A percentile compares a stretch with the other conserved stretches of the same genome.
Conservation (phyloP, 1,140 invertebrate species). For the Drosophila grimshawi region DNA sequence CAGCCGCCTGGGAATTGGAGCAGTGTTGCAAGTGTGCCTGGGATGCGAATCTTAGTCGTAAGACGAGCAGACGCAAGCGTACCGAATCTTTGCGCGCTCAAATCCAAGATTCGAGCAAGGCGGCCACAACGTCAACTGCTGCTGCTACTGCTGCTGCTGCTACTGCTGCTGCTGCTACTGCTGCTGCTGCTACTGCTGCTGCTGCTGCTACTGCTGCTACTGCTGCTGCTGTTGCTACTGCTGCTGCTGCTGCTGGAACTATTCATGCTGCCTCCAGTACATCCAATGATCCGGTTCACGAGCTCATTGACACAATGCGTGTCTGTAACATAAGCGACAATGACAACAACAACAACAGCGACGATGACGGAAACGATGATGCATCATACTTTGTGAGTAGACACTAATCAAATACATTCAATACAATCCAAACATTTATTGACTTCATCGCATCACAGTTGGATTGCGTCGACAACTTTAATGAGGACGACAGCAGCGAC, state of each 20-base stretch:
- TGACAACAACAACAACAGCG: conserved; percentile 11
- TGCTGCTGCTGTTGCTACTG: conserved; percentile 1
- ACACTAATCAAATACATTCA: not conserved
- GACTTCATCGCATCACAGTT: conserved; percentile 3
- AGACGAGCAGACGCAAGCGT: conserved; percentile 79
- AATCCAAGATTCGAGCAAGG: conserved; percentile 5
- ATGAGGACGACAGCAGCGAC: conserved; percentile 64
- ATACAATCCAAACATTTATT: not conserved
- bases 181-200: not conserved
- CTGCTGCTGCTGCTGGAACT: not conserved
- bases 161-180: not conserved
- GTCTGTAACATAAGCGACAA: conserved; percentile 1
- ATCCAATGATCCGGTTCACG: not conserved
- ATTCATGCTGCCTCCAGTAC: not conserved
- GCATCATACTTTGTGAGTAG: conserved; percentile 56
- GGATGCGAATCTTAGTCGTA: conserved; percentile 80
- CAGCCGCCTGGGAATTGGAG: conserved; percentile 85
- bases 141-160: not conserved
- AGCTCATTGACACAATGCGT: conserved; percentile 1
- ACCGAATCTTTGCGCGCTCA: conserved; percentile 63
- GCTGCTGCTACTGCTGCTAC: not conserved
- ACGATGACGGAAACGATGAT: conserved; percentile 47
- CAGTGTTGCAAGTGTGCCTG: conserved; percentile 84
- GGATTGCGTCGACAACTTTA: conserved; percentile 18
- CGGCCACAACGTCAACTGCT: not conserved